Base-by-base conservation (phyloP, 2,797 vertebrate genomes). In the Adrianichthys oophorus region DNA sequence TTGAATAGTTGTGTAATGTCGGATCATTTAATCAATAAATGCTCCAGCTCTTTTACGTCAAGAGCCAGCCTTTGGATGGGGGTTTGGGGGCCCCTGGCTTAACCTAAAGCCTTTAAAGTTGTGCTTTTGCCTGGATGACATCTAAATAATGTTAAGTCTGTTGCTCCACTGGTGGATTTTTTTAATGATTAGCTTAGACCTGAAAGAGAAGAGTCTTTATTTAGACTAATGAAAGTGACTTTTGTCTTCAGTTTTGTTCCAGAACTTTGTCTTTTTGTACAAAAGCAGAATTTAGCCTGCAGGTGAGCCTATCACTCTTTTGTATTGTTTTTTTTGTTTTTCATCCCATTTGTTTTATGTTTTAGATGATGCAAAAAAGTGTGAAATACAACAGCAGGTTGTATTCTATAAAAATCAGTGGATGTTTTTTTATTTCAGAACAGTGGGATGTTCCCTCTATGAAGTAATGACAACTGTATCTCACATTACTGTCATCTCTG, bases 141-240 rank as follows among this genome's bases (percentile, higher is more conserved):
- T 70, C 56, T 59, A 56, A 48, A 72, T 44, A 24, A 64, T 48
- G 59, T 71, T 48, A 52, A 54, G 50, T 17, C 32, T 41, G 37
- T 46, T 59, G 29, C 16, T 29, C 40, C 17, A 1, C 51, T 60
- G 14, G 12, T 67, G 62, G 62, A 63, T 70, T 81, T 80, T 71
- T 79, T 80, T 82, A 67, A 80, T 72, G 81, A 86, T 84, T 77
- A 75, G 67, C 53, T 65, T 68, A 68, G 75, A 61, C 58, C 73
- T 42, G 50, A 59, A 48, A 80, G 29, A 49, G 68, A 70, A 85
- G 81, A 77, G 44, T 72, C 79, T 86, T 83, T 86, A 78, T 85
- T 68, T 83, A 85, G 68, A 70, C 59, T 14, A 74, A 74, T 61
- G 66, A 57, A 58, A 65, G 56, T 5, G n/a, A 67, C 74, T 88